These are phyloP conservation scores for Drosophila paracracens DNA, from an alignment of 2,888 invertebrate species.

Conservation along the genomic window DNA sequence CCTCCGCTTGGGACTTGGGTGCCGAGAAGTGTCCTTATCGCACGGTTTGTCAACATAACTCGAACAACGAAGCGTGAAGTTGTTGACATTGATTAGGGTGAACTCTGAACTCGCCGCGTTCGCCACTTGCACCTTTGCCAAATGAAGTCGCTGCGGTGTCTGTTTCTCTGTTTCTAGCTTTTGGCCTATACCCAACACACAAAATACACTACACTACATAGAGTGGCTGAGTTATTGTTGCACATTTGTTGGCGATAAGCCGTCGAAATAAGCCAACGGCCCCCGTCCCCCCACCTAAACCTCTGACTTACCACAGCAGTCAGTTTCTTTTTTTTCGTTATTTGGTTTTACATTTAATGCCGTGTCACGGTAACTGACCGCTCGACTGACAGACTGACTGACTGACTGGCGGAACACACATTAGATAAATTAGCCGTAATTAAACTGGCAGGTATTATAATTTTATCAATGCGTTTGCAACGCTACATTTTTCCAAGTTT, in stretches of 20 bases:
- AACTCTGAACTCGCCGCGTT: conserved; percentile 43
- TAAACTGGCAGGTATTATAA: conserved; percentile 36
- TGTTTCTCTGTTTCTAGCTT: background rate
- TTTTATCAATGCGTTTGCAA: conserved; percentile 8
- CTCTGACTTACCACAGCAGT: conserved; percentile 14
- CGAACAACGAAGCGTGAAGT: conserved; percentile 73
- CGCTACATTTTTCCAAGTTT: background rate
- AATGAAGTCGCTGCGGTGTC: background rate
- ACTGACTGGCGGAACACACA: conserved; percentile 35
- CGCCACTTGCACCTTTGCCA: conserved; percentile 35
- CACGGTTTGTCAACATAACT: conserved; percentile 62
- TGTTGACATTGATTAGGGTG: conserved; percentile 78
- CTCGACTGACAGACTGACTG: conserved; percentile 43
- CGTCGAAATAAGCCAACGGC: conserved; percentile 39
- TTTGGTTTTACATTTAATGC: conserved; percentile 59
- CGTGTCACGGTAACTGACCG: conserved; percentile 58
- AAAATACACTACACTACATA: conserved; percentile 20
- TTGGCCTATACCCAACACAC: background rate
- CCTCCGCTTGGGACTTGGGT: conserved; percentile 29
- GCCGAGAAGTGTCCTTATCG: conserved; percentile 52
- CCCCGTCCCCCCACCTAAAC: conserved; percentile 3
- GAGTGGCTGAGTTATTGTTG: conserved; percentile 52
- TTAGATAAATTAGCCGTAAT: conserved; percentile 76
- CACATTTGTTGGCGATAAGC: conserved; percentile 63
- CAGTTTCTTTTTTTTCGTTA: conserved; percentile 13